Conservation (phyloP, 2,797 vertebrate genomes). For the Remorina albescens region DNA sequence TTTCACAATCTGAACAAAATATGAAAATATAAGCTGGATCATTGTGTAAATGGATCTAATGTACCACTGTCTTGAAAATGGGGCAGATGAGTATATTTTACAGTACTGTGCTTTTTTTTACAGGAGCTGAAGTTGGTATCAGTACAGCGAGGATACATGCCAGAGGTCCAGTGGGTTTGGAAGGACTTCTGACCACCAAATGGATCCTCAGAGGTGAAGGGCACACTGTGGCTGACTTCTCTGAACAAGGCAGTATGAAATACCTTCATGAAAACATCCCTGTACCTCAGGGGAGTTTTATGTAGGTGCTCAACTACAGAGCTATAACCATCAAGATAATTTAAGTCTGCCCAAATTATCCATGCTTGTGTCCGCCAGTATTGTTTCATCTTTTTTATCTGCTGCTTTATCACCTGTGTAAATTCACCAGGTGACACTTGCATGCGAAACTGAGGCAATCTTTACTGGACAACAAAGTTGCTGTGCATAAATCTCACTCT, state of each 20-base stretch:
- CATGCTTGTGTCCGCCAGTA: conserved; percentile 31
- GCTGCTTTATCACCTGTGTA: conserved; percentile 29
- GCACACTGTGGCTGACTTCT: conserved; percentile 95
- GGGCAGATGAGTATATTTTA: neutral
- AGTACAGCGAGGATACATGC: conserved; percentile 97
- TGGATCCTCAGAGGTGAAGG: conserved; percentile 94
- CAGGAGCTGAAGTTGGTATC: conserved; percentile 98
- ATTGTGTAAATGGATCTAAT: neutral
- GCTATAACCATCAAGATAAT: conserved; percentile 10
- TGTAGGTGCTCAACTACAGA: conserved; percentile 48
- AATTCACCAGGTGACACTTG: conserved; percentile 15
- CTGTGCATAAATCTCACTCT: conserved; percentile 13
- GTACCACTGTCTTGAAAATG: neutral
- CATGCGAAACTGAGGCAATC: conserved; percentile 13
- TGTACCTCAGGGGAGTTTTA: conserved; percentile 82
- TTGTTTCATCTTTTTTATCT: conserved; percentile 18
- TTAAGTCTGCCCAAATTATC: conserved; percentile 21
- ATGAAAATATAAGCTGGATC: neutral
- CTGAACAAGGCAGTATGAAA: conserved; percentile 94
- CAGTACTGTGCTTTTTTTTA: conserved; percentile 2
- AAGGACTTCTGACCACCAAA: conserved; percentile 96
- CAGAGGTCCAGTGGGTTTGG: conserved; percentile 95
- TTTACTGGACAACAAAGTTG: conserved; percentile 21
- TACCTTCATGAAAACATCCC: conserved; percentile 95
- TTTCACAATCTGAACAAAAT: neutral